phyloP scores from a whole-genome alignment of 2,888 invertebrate species.

The Drosophila lacicola region DNA sequence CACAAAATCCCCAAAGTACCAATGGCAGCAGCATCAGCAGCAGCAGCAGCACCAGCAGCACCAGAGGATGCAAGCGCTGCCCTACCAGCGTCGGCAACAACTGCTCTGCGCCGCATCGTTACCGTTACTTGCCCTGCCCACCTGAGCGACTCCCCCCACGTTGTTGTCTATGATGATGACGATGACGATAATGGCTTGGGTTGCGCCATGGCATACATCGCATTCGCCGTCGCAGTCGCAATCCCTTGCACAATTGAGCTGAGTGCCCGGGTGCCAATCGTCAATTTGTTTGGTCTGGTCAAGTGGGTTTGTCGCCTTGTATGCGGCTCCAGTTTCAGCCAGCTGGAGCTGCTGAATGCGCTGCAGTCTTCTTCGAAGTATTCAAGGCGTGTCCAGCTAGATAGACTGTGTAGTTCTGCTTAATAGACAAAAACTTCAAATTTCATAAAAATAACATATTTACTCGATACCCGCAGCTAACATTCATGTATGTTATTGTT shows the following conservation, averaged over 20 bases:
- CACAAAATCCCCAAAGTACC: constrained; percentile 80
- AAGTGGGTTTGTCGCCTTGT: constrained; percentile 32
- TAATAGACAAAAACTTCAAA: no score
- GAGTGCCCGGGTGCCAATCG: constrained; percentile 64
- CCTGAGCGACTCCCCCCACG: constrained; percentile 13
- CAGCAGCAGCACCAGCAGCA: constrained; percentile 40
- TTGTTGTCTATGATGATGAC: constrained; percentile 21
- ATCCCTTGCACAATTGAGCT: constrained; percentile 74
- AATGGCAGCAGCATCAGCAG: constrained; percentile 50
- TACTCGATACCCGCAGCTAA: no score
- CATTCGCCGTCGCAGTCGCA: constrained; percentile 51
- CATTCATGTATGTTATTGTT: no score
- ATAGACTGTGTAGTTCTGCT: no score
- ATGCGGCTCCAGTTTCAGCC: constrained; percentile 12
- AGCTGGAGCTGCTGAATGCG: constrained; percentile 5
- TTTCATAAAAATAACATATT: no score
- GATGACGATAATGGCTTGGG: constrained; percentile 53
- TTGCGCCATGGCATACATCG: constrained; percentile 33
- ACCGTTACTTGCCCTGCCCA: constrained; percentile 29
- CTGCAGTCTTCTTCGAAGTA: not conserved
- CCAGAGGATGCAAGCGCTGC: constrained; percentile 48
- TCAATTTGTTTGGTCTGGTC: constrained; percentile 51
- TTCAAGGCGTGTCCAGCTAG: no score
- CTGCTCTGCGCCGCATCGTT: constrained; percentile 44
- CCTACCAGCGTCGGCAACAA: constrained; percentile 38